A percentile compares a stretch with the other conserved stretches of the same genome.
These are phyloP conservation scores for Columba livia DNA, from an alignment of 2,113 vertebrate genomes.

Conservation along the genomic window DNA sequence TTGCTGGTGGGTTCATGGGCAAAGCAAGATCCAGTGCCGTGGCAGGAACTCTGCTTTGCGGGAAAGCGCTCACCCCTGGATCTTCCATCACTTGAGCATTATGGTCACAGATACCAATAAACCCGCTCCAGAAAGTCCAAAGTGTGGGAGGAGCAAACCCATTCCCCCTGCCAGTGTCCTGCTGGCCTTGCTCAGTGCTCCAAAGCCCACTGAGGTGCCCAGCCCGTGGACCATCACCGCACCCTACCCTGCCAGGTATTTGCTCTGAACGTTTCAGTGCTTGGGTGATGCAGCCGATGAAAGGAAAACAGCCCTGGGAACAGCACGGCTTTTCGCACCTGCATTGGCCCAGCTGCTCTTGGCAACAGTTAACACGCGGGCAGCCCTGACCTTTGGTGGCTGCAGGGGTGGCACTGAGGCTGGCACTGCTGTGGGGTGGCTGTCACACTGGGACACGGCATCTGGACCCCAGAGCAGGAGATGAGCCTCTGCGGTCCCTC, in stretches of 20 bases:
- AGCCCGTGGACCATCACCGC: rapidly evolving
- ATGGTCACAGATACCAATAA: neutral
- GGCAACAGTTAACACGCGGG: neutral
- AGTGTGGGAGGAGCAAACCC: neutral
- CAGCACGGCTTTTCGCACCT: rapidly evolving
- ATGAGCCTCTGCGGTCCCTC: neutral
- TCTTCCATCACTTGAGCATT: rapidly evolving
- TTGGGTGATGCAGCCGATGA: neutral
- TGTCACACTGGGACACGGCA: rapidly evolving
- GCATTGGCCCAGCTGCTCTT: neutral
- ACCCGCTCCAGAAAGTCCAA: rapidly evolving
- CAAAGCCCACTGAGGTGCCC: neutral
- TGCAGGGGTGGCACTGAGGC: rapidly evolving
- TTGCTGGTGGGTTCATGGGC: neutral
- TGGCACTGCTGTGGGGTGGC: neutral
- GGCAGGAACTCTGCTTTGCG: neutral
- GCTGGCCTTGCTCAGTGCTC: rapidly evolving
- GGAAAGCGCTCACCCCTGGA: neutral
- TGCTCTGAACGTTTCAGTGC: neutral
- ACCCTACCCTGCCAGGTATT: neutral
- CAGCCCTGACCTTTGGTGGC: neutral
- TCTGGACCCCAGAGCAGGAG: rapidly evolving
- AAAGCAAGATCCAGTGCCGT: rapidly evolving
- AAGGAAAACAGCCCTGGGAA: conserved; percentile 9
- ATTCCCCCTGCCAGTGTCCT: neutral